phyloP scores from a whole-genome alignment of 2,888 invertebrate genomes.

The Andrena camellia region DNA sequence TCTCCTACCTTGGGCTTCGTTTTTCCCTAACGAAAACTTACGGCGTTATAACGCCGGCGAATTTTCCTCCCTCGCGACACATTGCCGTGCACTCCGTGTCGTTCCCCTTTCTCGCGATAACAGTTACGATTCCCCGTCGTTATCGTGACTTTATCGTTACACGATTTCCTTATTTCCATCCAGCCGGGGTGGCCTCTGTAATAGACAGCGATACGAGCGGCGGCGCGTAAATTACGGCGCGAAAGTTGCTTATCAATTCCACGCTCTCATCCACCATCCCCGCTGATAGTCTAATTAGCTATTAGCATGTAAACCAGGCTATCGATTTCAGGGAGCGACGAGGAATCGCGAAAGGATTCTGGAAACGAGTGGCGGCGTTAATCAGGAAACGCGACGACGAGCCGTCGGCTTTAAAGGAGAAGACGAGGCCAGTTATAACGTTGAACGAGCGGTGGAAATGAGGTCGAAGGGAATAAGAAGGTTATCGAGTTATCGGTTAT shows the following conservation, averaged over 20 bases:
- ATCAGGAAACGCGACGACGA: not conserved
- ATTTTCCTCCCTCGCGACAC: conserved; percentile 26
- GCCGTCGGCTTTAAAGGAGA: conserved; percentile 63
- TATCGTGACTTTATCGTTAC: too few relatives aligned
- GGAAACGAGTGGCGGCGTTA: not conserved
- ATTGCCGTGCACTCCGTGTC: conserved; percentile 1
- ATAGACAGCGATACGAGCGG: too few relatives aligned
- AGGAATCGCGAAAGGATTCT: not conserved
- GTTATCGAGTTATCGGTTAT: conserved; percentile 72
- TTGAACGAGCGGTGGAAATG: conserved; percentile 53
- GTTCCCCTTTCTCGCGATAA: not conserved
- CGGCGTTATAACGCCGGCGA: conserved; percentile 3
- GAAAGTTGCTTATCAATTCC: too few relatives aligned
- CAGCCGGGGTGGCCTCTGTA: too few relatives aligned
- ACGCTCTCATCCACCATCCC: too few relatives aligned
- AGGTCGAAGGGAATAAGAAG: conserved; percentile 70
- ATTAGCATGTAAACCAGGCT: not conserved
- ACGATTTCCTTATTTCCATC: too few relatives aligned
- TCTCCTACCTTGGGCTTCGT: not conserved
- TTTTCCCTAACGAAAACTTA: conserved; percentile 35
- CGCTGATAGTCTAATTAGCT: too few relatives aligned
- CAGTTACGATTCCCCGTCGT: too few relatives aligned
- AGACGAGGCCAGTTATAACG: conserved; percentile 62
- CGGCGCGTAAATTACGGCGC: too few relatives aligned
- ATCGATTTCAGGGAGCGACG: not conserved